These are phyloP conservation scores for Carcharodon carcharias DNA, from an alignment of 2,797 vertebrate species.

Conservation along the genomic window DNA sequence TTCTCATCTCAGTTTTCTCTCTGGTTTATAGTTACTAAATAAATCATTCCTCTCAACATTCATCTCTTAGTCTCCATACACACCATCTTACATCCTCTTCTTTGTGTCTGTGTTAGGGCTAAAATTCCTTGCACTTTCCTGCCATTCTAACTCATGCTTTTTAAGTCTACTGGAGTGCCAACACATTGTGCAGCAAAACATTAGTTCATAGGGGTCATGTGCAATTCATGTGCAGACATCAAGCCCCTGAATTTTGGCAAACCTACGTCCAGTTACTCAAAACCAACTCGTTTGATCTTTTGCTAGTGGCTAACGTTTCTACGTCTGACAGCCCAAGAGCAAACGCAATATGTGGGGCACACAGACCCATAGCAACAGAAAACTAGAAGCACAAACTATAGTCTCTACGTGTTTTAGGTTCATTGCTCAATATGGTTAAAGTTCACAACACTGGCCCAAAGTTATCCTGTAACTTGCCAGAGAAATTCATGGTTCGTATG, in stretches of 20 bases:
- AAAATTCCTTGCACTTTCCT: background rate
- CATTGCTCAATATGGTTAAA: background rate
- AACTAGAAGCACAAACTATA: background rate
- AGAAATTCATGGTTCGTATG: background rate
- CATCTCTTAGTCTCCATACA: background rate
- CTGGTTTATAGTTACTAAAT: background rate
- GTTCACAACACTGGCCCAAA: background rate
- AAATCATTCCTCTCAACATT: background rate
- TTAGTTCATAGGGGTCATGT: background rate
- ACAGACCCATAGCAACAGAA: background rate
- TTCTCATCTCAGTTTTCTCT: background rate
- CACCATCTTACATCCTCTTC: background rate
- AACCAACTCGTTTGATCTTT: background rate
- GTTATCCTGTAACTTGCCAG: background rate
- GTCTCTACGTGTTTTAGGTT: background rate
- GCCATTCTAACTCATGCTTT: background rate
- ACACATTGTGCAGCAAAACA: background rate
- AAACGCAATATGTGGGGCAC: background rate
- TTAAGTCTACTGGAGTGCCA: background rate
- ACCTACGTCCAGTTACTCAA: background rate
- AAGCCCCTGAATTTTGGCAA: background rate
- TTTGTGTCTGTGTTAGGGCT: background rate
- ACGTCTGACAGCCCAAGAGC: background rate
- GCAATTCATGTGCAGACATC: background rate
- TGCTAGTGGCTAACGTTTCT: background rate